phyloP scores from a whole-genome alignment of 64 coral and sea anemone genomes.

The Platygyra sinensis region DNA sequence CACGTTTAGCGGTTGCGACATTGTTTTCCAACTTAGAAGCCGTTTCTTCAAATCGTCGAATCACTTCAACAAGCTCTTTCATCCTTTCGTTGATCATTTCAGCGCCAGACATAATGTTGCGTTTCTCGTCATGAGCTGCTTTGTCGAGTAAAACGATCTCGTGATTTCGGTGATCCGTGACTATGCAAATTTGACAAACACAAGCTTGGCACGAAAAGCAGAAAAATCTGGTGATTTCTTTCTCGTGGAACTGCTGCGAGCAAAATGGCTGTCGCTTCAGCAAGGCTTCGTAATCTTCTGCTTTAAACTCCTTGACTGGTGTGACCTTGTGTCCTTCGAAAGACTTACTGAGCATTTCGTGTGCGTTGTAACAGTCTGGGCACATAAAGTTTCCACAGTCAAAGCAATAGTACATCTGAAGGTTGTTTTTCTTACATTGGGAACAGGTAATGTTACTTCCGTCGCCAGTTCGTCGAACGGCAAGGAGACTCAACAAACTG shows the following conservation, averaged over 20 bases:
- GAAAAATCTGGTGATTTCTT: background rate
- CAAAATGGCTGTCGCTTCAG: slow-evolving; percentile 8
- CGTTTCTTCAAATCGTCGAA: background rate
- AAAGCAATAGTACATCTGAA: too few relatives aligned
- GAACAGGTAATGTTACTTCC: too few relatives aligned
- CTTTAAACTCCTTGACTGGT: background rate
- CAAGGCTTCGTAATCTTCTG: background rate
- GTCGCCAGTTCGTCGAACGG: background rate
- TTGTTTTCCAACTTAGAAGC: background rate
- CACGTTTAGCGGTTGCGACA: background rate
- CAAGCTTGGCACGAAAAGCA: slow-evolving; percentile 5
- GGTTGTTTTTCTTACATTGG: too few relatives aligned
- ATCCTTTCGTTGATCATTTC: background rate
- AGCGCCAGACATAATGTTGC: background rate
- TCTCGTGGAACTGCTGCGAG: background rate
- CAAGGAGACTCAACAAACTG: slow-evolving; percentile 12
- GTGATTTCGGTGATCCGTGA: background rate
- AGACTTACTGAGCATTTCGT: background rate
- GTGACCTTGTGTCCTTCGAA: too few relatives aligned
- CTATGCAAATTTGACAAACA: slow-evolving; percentile 33
- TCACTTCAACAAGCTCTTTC: background rate
- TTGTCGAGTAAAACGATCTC: background rate
- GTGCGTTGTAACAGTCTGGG: background rate
- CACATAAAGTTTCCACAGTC: background rate
- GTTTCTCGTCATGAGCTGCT: background rate